Evolutionary conservation across 1,140 invertebrate species (phyloP).

Genomic region (Vollenhovia emeryi): DNA sequence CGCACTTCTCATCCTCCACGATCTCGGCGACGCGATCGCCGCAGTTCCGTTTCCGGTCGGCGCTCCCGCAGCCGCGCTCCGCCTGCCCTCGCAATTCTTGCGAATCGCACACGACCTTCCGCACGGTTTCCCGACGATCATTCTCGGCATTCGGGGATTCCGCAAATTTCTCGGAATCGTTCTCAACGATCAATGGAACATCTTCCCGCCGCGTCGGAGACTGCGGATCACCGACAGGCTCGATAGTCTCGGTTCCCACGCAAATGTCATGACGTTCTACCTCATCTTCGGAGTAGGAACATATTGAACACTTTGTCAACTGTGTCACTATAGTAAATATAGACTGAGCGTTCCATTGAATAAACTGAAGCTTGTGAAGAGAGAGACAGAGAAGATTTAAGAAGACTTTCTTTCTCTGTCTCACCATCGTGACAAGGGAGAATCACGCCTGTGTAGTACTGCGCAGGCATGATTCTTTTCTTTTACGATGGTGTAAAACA

Average conservation of each 20-base stretch:
- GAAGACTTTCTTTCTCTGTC: too few relatives aligned
- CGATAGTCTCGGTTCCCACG: conserved; percentile 33
- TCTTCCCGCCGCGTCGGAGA: conserved; percentile 35
- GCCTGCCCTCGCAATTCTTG: conserved; percentile 1
- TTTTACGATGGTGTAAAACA: too few relatives aligned
- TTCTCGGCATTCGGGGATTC: conserved; percentile 6
- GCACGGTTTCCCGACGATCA: not conserved
- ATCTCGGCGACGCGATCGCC: conserved; percentile 20
- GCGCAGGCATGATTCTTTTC: too few relatives aligned
- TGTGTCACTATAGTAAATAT: too few relatives aligned
- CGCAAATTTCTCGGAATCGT: not conserved
- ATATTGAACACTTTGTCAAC: not conserved
- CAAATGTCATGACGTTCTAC: conserved; percentile 14
- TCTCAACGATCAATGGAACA: not conserved
- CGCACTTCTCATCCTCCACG: not conserved
- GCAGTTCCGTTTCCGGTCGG: conserved; percentile 21
- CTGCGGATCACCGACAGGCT: not conserved
- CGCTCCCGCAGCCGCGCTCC: not conserved
- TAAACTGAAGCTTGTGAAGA: too few relatives aligned
- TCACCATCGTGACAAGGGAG: too few relatives aligned
- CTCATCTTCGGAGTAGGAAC: not conserved
- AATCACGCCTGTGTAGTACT: too few relatives aligned
- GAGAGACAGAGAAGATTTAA: too few relatives aligned
- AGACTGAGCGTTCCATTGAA: too few relatives aligned
- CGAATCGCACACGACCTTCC: not conserved